A percentile compares a stretch with the other conserved stretches of the same genome.
phyloP scores from a whole-genome alignment of 2,888 invertebrate species.

The Drosophila quinaria region DNA sequence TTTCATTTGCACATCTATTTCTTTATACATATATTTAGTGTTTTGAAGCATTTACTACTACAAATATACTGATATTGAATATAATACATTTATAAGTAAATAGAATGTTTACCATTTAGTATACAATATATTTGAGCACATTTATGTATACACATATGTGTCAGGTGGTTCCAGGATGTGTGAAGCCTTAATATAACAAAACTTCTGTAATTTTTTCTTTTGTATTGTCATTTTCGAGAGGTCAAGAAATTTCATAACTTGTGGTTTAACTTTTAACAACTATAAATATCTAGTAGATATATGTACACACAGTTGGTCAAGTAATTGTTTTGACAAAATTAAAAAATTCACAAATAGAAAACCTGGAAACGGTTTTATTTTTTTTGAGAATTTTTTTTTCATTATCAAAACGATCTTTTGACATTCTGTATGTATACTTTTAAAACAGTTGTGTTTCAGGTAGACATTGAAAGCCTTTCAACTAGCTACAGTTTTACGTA shows the following conservation, averaged over 20 bases:
- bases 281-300: conserved; percentile 24
- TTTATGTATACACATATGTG: conserved; percentile 17
- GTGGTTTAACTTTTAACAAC: conserved; percentile 40
- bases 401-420: not conserved
- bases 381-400: not conserved
- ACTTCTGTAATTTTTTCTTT: conserved; percentile 30
- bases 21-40: conserved; percentile 28
- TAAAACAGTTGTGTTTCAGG: conserved; percentile 18
- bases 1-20: conserved; percentile 16
- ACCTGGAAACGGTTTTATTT: no score
- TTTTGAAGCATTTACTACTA: conserved; percentile 26
- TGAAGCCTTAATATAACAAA: conserved; percentile 28
- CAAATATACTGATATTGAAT: conserved; percentile 16
- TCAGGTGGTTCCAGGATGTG: conserved; percentile 41
- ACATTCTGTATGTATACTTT: not conserved
- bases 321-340: not conserved
- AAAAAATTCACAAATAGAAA: no score
- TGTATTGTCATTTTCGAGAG: conserved; percentile 75
- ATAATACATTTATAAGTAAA: conserved; percentile 32
- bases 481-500: conserved; percentile 36
- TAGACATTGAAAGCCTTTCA: conserved; percentile 42
- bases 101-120: conserved; percentile 17
- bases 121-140: conserved; percentile 20
- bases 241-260: conserved; percentile 58
- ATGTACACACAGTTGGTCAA: conserved; percentile 9